These are phyloP conservation scores for Erpobdella octoculata DNA, from an alignment of 2,888 invertebrate genomes.

Conservation along the genomic window DNA sequence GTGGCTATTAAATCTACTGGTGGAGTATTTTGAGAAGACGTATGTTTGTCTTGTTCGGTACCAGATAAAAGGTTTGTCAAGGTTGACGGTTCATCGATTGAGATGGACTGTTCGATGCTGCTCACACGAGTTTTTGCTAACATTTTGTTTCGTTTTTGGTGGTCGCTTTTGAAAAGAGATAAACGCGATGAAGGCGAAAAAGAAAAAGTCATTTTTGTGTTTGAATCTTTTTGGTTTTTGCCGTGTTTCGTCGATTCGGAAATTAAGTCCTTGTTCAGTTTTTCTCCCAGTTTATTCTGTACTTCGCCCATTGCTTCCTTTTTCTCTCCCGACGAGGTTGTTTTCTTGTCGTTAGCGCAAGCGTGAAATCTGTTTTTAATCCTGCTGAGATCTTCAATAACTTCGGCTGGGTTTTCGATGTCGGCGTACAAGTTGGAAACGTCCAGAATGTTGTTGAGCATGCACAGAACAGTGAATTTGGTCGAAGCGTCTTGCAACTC, in stretches of 20 bases:
- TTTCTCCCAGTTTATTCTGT: not conserved
- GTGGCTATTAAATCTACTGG: not conserved
- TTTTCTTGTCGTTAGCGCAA: not conserved
- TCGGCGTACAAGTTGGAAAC: conserved; percentile 48
- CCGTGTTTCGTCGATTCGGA: not conserved
- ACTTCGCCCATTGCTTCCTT: not conserved
- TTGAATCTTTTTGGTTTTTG: not conserved
- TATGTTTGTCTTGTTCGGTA: not conserved
- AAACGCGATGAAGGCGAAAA: conserved; percentile 1
- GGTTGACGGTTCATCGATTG: conserved; percentile 6
- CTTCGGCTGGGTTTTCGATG: conserved; percentile 14
- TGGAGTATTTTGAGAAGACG: not conserved
- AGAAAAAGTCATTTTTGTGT: not conserved
- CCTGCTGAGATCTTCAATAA: not conserved
- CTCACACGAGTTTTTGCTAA: not conserved
- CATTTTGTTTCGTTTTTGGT: conserved; percentile 5
- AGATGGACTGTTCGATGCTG: conserved; percentile 7
- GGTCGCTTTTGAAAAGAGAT: conserved; percentile 6
- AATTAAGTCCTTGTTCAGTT: not conserved
- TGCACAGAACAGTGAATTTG: conserved; percentile 57
- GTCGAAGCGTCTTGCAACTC: conserved; percentile 11
- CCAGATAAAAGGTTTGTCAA: not conserved
- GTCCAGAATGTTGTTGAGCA: conserved; percentile 59
- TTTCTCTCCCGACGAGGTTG: not conserved
- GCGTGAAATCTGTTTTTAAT: not conserved